Base-by-base conservation (phyloP, 2,113 vertebrate species). In the Raja brachyura region DNA sequence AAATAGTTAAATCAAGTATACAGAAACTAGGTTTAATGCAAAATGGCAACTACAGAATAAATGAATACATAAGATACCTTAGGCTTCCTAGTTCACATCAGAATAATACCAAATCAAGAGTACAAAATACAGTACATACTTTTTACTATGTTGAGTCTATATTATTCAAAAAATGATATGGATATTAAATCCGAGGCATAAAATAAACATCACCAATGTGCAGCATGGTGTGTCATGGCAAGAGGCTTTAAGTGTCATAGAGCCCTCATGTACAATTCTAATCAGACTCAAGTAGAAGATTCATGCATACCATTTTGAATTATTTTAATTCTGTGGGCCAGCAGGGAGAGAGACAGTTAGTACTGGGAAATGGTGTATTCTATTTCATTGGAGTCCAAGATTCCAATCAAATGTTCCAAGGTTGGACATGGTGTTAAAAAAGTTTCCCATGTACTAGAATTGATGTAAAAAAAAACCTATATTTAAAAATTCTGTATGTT, bases 181-280 rank as follows among this genome's bases (percentile, higher is more conserved):
- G 59, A 66, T 66, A n/a, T 18, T 63, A 63, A 88, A 63, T 88
- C 83, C n/a, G 83, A 88, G 83, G 83, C 59, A 88, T 31, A 88
- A 88, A 88, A 88, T 88, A 88, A 86, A 31, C 59, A 66, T 31
- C 28, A 86, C 11, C 59, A 63, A 4, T 63, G 59, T 31, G 59
- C 56, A 88, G 59, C 83, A 88, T n/a, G 59, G 59, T 16, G 83
- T 88, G 59, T 88, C n/a, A 63, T 88, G 83, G 83, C 83, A 63
- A 88, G 61, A 88, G 14, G n/a, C 1, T 63, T 28, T 31, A n/a
- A 85, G 59, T 88, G 61, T 13, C 83, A 88, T 31, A 56, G 28
- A 18, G 79, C 61, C 56, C 1, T 88, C 83, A 63, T 88, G 59
- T 31, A 88, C 31, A 31, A 88, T n/a, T 31, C 4, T 18, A 63